Base-by-base conservation (phyloP, 2,797 vertebrate species). In the Urosaurus nigricauda region DNA sequence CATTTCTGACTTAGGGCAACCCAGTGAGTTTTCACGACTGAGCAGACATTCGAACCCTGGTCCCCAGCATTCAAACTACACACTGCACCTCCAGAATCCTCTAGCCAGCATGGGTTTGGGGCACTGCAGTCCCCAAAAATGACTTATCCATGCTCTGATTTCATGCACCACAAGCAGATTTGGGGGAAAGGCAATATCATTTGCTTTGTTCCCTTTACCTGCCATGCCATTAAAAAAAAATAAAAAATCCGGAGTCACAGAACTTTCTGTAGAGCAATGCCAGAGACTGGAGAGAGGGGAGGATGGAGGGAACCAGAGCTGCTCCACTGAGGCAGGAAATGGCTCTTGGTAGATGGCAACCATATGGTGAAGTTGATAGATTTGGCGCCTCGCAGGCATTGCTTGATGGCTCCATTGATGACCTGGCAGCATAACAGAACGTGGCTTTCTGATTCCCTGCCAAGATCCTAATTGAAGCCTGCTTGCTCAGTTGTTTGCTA, bases 341-440 rank as follows among this genome's bases (percentile, higher is more conserved):
- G 92, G 93, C 91, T 94, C 92, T 3, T 74, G 0, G 65, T 95
- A 91, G 95, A 96, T 95, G 95, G 94, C 93, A 94, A 95, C 94
- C 94, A 95, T 96, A 94, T 94, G 95, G 94, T 89, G 93, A 91
- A 96, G 93, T 91, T 94, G 95, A 96, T 93, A 93, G 93, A 94
- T 95, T 92, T 95, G 95, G 94, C 94, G 91, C 95, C 95, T 96
- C 0, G 51, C 90, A 95, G 95, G 94, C 94, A 93, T 92, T 14
- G 58, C 93, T 93, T 93, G 95, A 95, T 94, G 92, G 93, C 92
- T 95, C 93, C 95, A 93, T 93, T 94, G 95, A 94, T 95, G 95
- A 93, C 94, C 95, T 95, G 95, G 94, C 95, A 95, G 90, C 92
- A 82, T 86, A 92, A 90, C 94, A 94, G 87, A 94, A 90, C 86